Evolutionary conservation across 1,140 invertebrate genomes (phyloP), one percentile per base, ranked within the genome.

Genomic region (Sinonovacula constricta): DNA sequence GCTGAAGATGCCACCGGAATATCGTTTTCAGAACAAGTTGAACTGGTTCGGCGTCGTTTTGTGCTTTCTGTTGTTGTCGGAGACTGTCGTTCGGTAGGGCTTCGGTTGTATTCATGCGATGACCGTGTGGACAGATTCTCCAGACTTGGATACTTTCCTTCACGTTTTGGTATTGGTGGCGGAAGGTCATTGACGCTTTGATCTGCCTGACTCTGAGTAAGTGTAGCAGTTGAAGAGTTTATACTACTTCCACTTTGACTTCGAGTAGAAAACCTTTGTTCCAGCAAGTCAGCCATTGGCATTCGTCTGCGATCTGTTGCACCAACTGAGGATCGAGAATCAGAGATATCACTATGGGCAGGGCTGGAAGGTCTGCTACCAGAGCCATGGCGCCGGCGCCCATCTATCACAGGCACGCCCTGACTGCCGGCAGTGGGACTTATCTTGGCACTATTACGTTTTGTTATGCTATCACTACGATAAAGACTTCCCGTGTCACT

Each of bases 281-380:
- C 81, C 33, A 86, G 56, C 22, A 80, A 60, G 14, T 85, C 83
- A 36, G 78, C 83, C 33, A 81, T 72, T 51, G 81, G 75, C 39
- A 79, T 70, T 33, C 81, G 62, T 22, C 80, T 51, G 34, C 65
- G 45, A 3, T 79, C 74, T 24, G 36, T 36, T 22, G 28, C 57
- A 0, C 28, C 65, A n/a, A 24, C 15, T 1, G 65, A 54, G 3
- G 71, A 69, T 14, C 67, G 26, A 24, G 66, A 63, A 4, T 78
- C 75, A 33, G 56, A 49, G 12, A 53, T 49, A 34, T 69, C 75
- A 28, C 45, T 70, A 4, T 68, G 66, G 18, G 75, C 67, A 26
- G 85, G 85, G 57, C 85, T 86, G 62, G 59, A 83, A 22, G 85
- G 85, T 51, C 85, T 74, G 59, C 85, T 86, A 15, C 82, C 83